Base-by-base conservation (phyloP, 1,140 invertebrate species). In the Panonychus citri region DNA sequence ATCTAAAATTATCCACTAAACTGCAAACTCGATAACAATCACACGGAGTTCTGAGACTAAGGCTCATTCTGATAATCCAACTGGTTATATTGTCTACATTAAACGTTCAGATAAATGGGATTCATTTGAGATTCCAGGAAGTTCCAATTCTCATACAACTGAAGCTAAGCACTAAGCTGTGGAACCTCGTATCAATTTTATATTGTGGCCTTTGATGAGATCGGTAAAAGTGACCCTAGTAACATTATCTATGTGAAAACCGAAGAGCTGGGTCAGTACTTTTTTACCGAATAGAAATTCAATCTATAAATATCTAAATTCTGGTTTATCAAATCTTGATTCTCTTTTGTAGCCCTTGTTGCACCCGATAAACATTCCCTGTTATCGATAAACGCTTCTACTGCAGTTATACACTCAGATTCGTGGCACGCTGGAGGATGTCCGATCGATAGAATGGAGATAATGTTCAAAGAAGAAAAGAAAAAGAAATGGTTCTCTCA, bases 131-230 rank as follows among this genome's bases (percentile, higher is more conserved):
- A 34, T 37, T 25, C 40, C 27, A 8, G 3, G 26, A 26, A 15
- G 40, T 54, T 10, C 25, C 4, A 28, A n/a, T 15, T 19, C 37
- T 24, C 12, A 24, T 26, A 21, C 19, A 24, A 13, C 52, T 27
- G 50, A 52, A 17, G 25, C 28, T 17, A n/a, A n/a, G n/a, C n/a
- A n/a, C 42, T 61, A 13, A 46, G 40, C 7, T 88, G 85, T 65
- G 85, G 85, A 15, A 85, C 83, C 0, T 75, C 78, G 25, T 89
- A 89, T 66, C 82, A 87, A 64, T 74, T 88, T 46, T 88, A 86
- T 66, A 78, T 89, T 39, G 85, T 82, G 0, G 84, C 85, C 5
- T 85, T 82, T 67, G 88, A 88, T 70, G 78, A 81, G 64, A 85
- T 87, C 61, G 85, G 83, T 13, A 85, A 83, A 56, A 84, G 85